Percentiles rank a stretch among this genome's conserved stretches.
These are phyloP conservation scores for Delphinapterus leucas DNA, from an alignment of 2,113 vertebrate genomes.

Conservation along the genomic window DNA sequence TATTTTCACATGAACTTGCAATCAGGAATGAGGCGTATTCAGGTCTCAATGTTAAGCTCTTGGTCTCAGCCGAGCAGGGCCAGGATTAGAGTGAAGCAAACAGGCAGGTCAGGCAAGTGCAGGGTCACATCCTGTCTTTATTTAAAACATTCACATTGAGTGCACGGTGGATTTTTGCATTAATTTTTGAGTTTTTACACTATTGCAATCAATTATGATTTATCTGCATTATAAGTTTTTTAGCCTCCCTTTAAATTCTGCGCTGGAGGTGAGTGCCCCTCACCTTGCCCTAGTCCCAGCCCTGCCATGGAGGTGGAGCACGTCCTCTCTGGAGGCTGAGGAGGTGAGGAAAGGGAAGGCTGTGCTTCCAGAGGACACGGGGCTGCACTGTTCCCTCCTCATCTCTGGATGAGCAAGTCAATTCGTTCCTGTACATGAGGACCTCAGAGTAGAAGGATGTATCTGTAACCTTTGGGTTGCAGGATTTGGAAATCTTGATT, in stretches of 20 bases:
- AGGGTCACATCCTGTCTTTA: not conserved
- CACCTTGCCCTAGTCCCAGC: not conserved
- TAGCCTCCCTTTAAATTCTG: not conserved
- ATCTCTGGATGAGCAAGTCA: not conserved
- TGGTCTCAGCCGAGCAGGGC: not conserved
- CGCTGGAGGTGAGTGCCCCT: not conserved
- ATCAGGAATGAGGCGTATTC: not conserved
- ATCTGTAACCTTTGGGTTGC: not conserved
- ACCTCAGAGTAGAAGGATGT: not conserved
- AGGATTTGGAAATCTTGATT: not conserved
- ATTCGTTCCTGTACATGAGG: not conserved
- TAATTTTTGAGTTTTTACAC: not conserved
- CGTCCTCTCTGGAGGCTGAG: not conserved
- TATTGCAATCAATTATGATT: not conserved
- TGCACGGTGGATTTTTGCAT: not conserved
- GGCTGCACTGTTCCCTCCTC: not conserved
- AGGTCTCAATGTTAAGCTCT: not conserved
- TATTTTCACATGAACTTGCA: not conserved
- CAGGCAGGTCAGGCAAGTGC: not conserved
- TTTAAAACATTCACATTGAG: not conserved
- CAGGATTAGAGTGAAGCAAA: not conserved
- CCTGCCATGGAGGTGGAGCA: not conserved
- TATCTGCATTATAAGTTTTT: not conserved
- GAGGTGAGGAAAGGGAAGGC: not conserved
- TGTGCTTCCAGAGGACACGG: not conserved